Evolutionary conservation across 2,888 invertebrate genomes (phyloP), one percentile per base, ranked within the genome.

Genomic region (Gasteruption jaculator): DNA sequence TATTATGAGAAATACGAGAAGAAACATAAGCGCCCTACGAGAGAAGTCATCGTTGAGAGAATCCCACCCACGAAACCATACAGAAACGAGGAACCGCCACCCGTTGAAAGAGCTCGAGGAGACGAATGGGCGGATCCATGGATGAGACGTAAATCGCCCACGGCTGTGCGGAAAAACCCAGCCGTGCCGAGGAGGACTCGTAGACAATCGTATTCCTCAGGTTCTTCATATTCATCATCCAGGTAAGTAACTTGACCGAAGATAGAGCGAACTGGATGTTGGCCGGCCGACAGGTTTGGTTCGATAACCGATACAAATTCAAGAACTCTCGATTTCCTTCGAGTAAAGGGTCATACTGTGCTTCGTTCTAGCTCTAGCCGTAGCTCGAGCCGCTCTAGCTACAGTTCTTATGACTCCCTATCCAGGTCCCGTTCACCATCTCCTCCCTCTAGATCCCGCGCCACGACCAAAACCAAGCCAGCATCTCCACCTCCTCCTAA

Each of bases 101-200:
- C 64, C 3, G 48, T 56, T 1, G 68, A 68, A 39, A 56, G 68
- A 8, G 68, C 67, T 38, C 78, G 80, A 29, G 86, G 82, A 1
- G 93, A 94, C 65, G 93, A 93, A 60, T 95, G 94, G 93, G 87
- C 86, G 29, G 94, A 95, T 74, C 94, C 94, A 0, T 95, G 94
- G 94, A 91, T 91, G 85, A 73, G 85, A 21, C 79, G 81, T 3
- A 84, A 83, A 56, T 83, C 83, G 3, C 82, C 82, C 1, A 65
- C 59, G 3, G 55, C 65, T 1, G 56, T 65, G 4, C 60, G 66
- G 14, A 49, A 64, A 6, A 67, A 63, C 30, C 54, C 60, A 5
- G 50, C 56, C 3, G 58, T 68, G 3, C 56, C 68, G 0, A 60
- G 65, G 58, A 60, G 74, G 57, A 68, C 71, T 18, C 61, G 73